These are phyloP conservation scores for Ommatoiulus sabulosus DNA, from an alignment of 2,888 invertebrate species.

Conservation along the genomic window DNA sequence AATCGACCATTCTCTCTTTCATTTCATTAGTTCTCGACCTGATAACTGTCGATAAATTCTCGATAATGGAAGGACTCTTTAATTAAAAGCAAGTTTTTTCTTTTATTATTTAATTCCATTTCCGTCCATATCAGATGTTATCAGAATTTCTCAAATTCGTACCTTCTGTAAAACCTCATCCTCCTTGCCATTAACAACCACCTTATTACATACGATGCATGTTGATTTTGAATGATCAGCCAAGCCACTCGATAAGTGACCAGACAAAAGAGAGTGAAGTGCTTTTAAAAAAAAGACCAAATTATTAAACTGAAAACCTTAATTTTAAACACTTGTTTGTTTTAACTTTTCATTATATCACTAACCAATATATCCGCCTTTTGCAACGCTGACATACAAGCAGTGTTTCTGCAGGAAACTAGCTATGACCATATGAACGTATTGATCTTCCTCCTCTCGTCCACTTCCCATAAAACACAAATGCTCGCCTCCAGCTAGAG, in stretches of 20 bases:
- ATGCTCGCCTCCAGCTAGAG: conserved; percentile 72
- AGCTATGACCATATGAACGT: conserved; percentile 98
- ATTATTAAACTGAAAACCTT: conserved; percentile 24
- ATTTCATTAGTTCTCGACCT: conserved; percentile 92
- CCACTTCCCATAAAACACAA: conserved; percentile 86
- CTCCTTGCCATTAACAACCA: conserved; percentile 39
- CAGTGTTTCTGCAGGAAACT: conserved; percentile 95
- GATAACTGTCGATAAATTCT: conserved; percentile 75
- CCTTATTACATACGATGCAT: conserved; percentile 82
- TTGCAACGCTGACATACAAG: conserved; percentile 90
- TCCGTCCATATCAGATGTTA: background rate
- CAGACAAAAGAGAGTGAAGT: conserved; percentile 77
- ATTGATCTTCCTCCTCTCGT: conserved; percentile 91
- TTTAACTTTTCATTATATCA: background rate
- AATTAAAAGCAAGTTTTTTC: conserved; percentile 49
- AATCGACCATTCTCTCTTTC: conserved; percentile 90
- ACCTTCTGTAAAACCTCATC: conserved; percentile 54
- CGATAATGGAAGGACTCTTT: conserved; percentile 62
- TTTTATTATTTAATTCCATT: background rate
- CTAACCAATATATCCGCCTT: conserved; percentile 84
- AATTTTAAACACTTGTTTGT: background rate
- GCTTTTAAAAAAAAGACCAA: conserved; percentile 63
- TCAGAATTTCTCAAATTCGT: background rate
- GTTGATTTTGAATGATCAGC: conserved; percentile 84
- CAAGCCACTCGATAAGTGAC: conserved; percentile 82